Conservation (phyloP, 1,140 invertebrate species). For the Drosophila tropicalis region DNA sequence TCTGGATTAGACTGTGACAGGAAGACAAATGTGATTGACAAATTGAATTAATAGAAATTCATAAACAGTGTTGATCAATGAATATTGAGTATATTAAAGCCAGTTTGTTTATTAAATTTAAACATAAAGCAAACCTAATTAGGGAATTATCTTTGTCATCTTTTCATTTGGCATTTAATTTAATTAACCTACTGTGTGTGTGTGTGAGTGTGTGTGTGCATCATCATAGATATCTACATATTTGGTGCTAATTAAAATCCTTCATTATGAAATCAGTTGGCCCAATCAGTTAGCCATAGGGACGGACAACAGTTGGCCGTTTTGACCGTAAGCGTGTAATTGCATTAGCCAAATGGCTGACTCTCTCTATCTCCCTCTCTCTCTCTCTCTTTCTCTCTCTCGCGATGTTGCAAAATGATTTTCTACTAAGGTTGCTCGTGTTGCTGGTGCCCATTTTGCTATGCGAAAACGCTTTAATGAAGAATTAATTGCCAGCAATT, state of each 20-base stretch:
- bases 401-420: conserved; percentile 60
- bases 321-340: conserved; percentile 80
- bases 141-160: not conserved
- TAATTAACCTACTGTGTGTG: not conserved
- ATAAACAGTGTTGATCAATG: too few species aligned
- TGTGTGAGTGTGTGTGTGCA: not conserved
- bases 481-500: conserved; percentile 82
- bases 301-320: conserved; percentile 52
- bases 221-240: conserved; percentile 41
- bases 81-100: too few species aligned
- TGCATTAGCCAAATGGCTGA: conserved; percentile 67
- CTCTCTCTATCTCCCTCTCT: too few species aligned
- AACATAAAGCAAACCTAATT: too few species aligned
- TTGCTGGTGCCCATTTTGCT: conserved; percentile 57
- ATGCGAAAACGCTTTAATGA: conserved; percentile 82
- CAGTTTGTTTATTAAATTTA: too few species aligned
- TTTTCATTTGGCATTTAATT: conserved; percentile 33
- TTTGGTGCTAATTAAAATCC: conserved; percentile 81
- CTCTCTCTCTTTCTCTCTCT: not conserved
- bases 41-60: not conserved
- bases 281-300: conserved; percentile 45
- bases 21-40: not conserved
- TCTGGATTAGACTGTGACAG: not conserved
- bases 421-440: conserved; percentile 53
- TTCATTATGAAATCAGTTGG: conserved; percentile 74